Evolutionary conservation across 2,113 vertebrate genomes (phyloP), one percentile per base, ranked within the genome.

Genomic region (Tragelaphus buxtoni): DNA sequence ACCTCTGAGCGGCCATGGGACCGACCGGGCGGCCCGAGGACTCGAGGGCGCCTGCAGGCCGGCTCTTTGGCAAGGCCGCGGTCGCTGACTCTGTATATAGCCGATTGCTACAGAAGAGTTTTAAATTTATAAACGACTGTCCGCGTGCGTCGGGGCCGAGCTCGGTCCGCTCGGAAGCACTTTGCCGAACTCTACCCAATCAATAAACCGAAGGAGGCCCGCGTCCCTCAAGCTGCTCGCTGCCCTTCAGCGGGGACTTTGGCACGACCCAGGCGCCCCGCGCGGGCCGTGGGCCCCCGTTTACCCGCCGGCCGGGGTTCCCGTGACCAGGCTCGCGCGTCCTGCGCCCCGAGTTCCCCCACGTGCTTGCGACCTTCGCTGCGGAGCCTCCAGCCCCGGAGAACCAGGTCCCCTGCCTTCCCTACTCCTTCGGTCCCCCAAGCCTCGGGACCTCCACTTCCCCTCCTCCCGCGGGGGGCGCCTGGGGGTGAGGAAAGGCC

Each of bases 1-100:
- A 99, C 98, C 99, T 99, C 99, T 99, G 99, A 99, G 89, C 65
- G 1, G 58, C 53, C 32, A 28, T 77, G 1, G 28, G 22, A 2
- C 16, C 32, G 32, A n/a, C 39, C 28, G 30, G 30, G 28, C 74
- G 74, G 8, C 45, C 74, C 9, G 2, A 35, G 49, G 60, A 63
- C 60, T 3, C n/a, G 7, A 20, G 22, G 83, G 69, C 47, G 20
- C 61, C 81, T 9, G 47, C 55, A 3, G 58, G 20, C 45, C 9
- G 45, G 24, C 56, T 30, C 32, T 42, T 61, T 32, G 24, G 60
- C 39, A 30, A 45, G 79, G 72, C 55, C 9, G 32, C 42, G 1
- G 26, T 14, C 35, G 51, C 7, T 5, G 69, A 58, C 88, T 74
- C 53, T 85, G 94, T 76, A 84, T 1, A 45, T 32, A 35, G 74